Percentiles rank a stretch among this genome's conserved stretches.
These are phyloP conservation scores for Martes martes DNA, from an alignment of 2,113 vertebrate species.

Conservation along the genomic window DNA sequence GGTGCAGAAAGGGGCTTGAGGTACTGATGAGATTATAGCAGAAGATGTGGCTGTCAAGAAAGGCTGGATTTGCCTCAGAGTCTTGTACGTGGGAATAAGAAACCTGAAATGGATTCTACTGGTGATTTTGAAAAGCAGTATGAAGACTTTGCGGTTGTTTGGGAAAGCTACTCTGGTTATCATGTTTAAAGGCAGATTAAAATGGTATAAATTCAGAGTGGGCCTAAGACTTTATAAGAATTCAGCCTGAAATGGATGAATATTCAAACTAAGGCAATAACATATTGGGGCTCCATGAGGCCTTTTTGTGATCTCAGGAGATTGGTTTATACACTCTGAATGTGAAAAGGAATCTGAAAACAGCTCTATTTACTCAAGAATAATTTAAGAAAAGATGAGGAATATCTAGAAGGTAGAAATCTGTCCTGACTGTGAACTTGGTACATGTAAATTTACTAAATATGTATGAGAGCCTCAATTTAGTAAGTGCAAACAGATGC, in stretches of 20 bases:
- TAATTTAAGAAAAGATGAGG: not conserved
- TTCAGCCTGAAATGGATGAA: not conserved
- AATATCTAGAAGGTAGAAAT: not conserved
- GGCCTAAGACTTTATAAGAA: not conserved
- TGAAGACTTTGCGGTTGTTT: not conserved
- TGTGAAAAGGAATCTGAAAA: not conserved
- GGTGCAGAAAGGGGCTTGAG: not conserved
- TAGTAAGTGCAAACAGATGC: not conserved
- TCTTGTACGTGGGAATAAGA: not conserved
- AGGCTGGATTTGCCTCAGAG: not conserved
- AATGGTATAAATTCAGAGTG: not conserved
- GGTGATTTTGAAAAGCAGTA: not conserved
- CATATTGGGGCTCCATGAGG: rapidly evolving
- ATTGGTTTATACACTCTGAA: not conserved
- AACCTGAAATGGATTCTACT: not conserved
- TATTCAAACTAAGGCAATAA: not conserved
- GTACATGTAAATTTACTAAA: not conserved
- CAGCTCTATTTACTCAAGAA: not conserved
- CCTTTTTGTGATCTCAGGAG: not conserved
- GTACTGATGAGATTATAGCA: not conserved
- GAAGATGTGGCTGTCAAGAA: not conserved
- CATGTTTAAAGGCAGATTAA: not conserved
- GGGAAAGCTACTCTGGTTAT: not conserved
- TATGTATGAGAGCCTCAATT: not conserved
- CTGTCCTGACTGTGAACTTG: not conserved